Evolutionary conservation across 2,113 vertebrate genomes (phyloP).

Genomic region (Coregonus clupeaformis): DNA sequence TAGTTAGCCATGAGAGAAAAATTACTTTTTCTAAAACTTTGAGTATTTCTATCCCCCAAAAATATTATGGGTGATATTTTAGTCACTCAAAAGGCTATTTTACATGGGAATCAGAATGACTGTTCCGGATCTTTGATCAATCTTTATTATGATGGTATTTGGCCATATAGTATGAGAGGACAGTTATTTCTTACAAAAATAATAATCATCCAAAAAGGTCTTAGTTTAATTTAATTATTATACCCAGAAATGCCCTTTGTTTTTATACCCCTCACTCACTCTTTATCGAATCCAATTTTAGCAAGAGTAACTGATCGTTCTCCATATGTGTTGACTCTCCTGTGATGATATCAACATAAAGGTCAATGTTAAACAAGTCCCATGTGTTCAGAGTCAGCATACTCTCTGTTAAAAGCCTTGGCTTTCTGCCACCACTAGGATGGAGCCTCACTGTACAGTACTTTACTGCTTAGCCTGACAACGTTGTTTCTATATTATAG

Average conservation of each 20-base stretch:
- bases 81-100: no score
- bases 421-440: constrained; percentile 10
- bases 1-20: no score
- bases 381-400: constrained; percentile 13
- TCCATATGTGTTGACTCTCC: constrained; percentile 5
- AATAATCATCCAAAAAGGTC: neutral
- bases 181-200: neutral
- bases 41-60: no score
- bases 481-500: neutral
- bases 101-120: no score
- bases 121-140: neutral
- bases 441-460: constrained; percentile 7
- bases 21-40: no score
- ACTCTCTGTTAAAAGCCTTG: constrained; percentile 11
- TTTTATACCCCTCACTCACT: neutral
- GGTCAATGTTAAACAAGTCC: constrained; percentile 21
- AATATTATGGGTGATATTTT: no score
- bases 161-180: neutral
- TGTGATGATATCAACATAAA: constrained; percentile 6
- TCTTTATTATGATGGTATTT: neutral
- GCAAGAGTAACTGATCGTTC: constrained; percentile 5
- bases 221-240: no score
- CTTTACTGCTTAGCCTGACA: constrained; percentile 1
- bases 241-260: neutral
- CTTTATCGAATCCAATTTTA: neutral